Conservation (phyloP, 2,888 invertebrate species). For the Cryptocephalus moraei region DNA sequence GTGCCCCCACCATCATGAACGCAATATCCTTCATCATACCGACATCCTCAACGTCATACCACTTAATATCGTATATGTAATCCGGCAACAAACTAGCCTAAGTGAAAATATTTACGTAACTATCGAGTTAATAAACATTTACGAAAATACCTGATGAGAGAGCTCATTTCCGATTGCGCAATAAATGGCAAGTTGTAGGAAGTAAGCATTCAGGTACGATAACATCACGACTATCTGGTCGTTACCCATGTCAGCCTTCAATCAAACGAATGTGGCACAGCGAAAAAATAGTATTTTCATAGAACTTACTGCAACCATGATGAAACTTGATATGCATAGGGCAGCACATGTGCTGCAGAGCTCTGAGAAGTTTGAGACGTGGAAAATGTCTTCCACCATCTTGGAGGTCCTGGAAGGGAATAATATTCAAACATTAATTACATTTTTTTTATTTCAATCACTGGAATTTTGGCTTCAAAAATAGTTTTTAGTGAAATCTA, state of each 20-base stretch:
- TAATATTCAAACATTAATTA: too few species aligned
- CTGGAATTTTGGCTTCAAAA: too few species aligned
- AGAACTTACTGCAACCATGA: constrained; percentile 10
- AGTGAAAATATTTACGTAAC: neutral
- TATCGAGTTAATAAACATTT: too few species aligned
- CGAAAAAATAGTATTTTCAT: neutral
- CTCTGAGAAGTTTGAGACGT: constrained; percentile 10
- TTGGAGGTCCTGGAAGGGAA: too few species aligned
- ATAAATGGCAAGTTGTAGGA: constrained; percentile 10
- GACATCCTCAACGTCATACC: constrained; percentile 2
- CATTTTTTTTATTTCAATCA: too few species aligned
- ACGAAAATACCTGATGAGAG: constrained; percentile 3
- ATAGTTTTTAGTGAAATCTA: too few species aligned
- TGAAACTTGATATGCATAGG: constrained; percentile 13
- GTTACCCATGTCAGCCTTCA: constrained; percentile 9
- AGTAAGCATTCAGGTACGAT: constrained; percentile 10
- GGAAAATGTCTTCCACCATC: constrained; percentile 8
- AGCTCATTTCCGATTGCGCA: constrained; percentile 8
- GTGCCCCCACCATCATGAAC: constrained; percentile 3
- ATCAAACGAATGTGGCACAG: constrained; percentile 1
- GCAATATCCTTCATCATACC: constrained; percentile 2
- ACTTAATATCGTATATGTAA: constrained; percentile 4
- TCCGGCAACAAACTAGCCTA: constrained; percentile 2
- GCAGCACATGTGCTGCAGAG: constrained; percentile 12
- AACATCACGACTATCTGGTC: constrained; percentile 8